Conservation (phyloP, 1,140 invertebrate species). For the Agrypnia vestita region DNA sequence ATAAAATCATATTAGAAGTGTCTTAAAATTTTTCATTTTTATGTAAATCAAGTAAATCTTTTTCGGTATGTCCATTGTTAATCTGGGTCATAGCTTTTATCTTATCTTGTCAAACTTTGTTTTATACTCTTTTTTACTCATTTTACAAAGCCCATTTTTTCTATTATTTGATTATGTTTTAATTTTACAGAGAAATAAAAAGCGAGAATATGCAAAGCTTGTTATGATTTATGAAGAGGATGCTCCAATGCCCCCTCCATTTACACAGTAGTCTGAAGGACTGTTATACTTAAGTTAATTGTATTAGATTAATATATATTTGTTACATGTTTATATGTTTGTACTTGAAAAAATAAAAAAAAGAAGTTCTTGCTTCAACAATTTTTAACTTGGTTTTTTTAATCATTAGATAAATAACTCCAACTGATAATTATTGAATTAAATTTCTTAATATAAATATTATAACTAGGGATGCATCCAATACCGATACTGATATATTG, state of each 20-base stretch:
- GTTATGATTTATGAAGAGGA: constrained; percentile 77
- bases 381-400: too few species aligned
- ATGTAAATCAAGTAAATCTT: too few species aligned
- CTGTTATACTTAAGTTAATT: not conserved
- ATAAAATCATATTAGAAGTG: constrained; percentile 17
- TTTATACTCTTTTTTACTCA: not conserved
- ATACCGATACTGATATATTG: too few species aligned
- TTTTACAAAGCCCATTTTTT: not conserved
- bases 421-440: too few species aligned
- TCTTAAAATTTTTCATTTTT: not conserved
- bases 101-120: not conserved
- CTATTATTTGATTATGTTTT: not conserved
- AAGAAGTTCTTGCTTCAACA: too few species aligned
- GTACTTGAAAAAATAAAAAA: too few species aligned
- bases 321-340: too few species aligned
- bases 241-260: constrained; percentile 73
- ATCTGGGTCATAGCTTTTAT: constrained; percentile 10
- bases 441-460: too few species aligned
- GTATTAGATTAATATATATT: too few species aligned
- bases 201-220: constrained; percentile 71
- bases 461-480: too few species aligned
- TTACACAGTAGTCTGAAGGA: not conserved
- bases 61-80: not conserved
- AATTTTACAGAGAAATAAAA: constrained; percentile 64
- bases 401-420: too few species aligned